Percentiles rank a stretch among this genome's conserved stretches.
These are phyloP conservation scores for Cotesia vestalis DNA, from an alignment of 1,140 invertebrate genomes.

Conservation along the genomic window DNA sequence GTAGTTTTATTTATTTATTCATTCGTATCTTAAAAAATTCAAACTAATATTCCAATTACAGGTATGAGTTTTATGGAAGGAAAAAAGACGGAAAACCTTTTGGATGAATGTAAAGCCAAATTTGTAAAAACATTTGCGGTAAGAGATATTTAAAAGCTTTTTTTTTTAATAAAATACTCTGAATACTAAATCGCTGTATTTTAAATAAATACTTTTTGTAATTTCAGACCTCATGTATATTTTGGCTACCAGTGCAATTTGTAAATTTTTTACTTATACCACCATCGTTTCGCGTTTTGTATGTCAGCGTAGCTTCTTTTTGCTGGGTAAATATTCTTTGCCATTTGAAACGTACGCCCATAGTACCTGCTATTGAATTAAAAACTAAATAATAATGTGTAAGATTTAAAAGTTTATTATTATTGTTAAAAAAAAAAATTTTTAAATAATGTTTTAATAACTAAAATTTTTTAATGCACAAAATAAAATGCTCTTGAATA, in stretches of 20 bases:
- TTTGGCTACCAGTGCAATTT: slow-evolving; percentile 81
- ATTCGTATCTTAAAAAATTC: background rate
- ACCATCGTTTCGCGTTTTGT: slow-evolving; percentile 74
- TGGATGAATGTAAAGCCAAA: slow-evolving; percentile 77
- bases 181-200: background rate
- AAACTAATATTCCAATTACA: slow-evolving; percentile 56
- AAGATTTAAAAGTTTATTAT: background rate
- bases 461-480: slow-evolving; percentile 12
- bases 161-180: too few relatives aligned
- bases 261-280: slow-evolving; percentile 78
- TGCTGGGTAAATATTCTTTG: slow-evolving; percentile 83
- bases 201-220: slow-evolving; percentile 22
- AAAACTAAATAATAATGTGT: slow-evolving; percentile 22
- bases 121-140: slow-evolving; percentile 76
- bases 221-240: slow-evolving; percentile 72
- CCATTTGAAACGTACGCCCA: slow-evolving; percentile 74
- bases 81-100: slow-evolving; percentile 67
- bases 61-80: slow-evolving; percentile 79
- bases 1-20: slow-evolving; percentile 44
- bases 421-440: background rate
- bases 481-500: slow-evolving; percentile 19
- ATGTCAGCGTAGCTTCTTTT: slow-evolving; percentile 76
- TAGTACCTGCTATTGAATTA: slow-evolving; percentile 44
- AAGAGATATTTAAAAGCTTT: slow-evolving; percentile 15
- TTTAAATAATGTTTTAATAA: background rate